phyloP scores from a whole-genome alignment of 2,113 vertebrate genomes.

The Laticauda laticaudata region DNA sequence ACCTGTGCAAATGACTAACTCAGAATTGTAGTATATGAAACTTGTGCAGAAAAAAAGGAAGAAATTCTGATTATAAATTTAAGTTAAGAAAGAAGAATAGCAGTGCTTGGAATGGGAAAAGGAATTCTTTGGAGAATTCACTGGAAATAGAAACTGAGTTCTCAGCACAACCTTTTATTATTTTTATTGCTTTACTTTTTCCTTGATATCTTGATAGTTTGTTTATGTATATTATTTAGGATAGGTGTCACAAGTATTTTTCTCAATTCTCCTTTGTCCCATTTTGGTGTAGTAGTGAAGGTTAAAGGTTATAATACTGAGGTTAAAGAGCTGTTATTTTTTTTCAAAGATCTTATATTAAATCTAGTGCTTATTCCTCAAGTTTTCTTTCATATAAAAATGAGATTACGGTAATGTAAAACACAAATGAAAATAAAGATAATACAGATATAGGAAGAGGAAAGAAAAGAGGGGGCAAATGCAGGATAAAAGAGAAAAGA shows the following conservation, averaged over 20 bases:
- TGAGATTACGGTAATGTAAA: not conserved
- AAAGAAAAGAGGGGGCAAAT: not conserved
- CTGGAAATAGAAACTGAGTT: not conserved
- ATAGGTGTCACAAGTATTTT: not conserved
- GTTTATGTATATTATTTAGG: not conserved
- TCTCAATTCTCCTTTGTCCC: not conserved
- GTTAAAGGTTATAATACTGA: not conserved
- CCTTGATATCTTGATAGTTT: not conserved
- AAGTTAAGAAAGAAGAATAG: not conserved
- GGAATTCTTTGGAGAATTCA: not conserved
- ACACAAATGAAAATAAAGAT: not conserved
- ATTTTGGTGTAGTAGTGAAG: not conserved
- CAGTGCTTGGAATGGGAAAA: not conserved
- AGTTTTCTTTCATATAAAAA: not conserved
- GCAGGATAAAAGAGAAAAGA: not conserved
- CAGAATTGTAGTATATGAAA: not conserved
- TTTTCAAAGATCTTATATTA: not conserved
- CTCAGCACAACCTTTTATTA: constrained; percentile 3
- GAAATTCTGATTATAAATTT: not conserved
- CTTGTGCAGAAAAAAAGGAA: not conserved
- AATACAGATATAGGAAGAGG: not conserved
- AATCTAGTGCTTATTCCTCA: not conserved
- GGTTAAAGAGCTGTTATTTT: not conserved
- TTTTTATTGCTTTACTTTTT: not conserved
- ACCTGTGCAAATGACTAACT: not conserved